phyloP scores from a whole-genome alignment of 1,140 invertebrate species.

The Bilobella aurantiaca region DNA sequence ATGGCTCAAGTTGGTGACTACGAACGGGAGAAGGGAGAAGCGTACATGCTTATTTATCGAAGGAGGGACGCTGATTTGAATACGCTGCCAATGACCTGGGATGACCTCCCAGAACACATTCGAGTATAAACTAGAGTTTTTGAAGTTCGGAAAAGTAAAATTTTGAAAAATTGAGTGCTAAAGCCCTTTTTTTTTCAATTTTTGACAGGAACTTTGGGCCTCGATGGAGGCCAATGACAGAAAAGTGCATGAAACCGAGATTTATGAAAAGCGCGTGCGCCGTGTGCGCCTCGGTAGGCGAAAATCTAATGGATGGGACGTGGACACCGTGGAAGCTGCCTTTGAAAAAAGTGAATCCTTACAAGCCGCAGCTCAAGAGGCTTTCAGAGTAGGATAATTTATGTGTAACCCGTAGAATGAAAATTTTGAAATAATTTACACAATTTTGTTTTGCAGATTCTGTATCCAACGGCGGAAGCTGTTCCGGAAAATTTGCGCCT shows the following conservation, averaged over 20 bases:
- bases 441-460: neutral
- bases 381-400: neutral
- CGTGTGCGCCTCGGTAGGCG: neutral
- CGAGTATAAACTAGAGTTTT: neutral
- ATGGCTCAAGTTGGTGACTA: too few relatives aligned
- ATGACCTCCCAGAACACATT: conserved; percentile 52
- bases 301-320: neutral
- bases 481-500: neutral
- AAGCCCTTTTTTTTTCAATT: neutral
- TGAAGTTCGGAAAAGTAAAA: neutral
- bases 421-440: neutral
- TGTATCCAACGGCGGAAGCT: neutral
- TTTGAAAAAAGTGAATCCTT: neutral
- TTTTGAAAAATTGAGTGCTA: neutral
- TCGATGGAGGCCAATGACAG: neutral
- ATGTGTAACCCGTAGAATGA: neutral
- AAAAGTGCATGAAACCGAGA: neutral
- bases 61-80: conserved; percentile 65
- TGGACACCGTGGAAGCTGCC: neutral
- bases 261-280: neutral
- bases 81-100: conserved; percentile 52
- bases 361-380: neutral
- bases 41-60: conserved; percentile 87
- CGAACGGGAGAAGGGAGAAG: conserved; percentile 38
- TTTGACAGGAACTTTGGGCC: neutral